Base-by-base conservation (phyloP, 2,888 invertebrate species). In the Drosophila conformis region DNA sequence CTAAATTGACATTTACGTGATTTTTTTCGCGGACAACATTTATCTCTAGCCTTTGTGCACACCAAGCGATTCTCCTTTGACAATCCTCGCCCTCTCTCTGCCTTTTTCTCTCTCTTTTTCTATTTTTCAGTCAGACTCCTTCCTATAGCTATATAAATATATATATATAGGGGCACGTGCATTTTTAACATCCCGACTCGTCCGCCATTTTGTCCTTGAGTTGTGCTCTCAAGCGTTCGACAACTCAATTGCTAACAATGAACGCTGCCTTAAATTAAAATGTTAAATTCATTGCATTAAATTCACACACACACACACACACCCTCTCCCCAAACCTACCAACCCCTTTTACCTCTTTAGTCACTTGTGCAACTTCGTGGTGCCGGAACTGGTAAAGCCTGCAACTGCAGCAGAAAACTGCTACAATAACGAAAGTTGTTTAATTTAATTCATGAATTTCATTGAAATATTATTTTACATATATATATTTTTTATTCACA, bases 311-410 rank as follows among this genome's bases (percentile, higher is more conserved):
- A 13, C 6, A 18, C 27, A 27, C 27, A 15, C 8, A 25, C 21
- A 18, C 11, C 21, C 31, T 25, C 18, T 18, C 8, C 8, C 18
- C 38, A 18, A 18, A 18, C 18, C 38, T 18, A 38, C 18, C 38
- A 38, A 38, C 8, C 18, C 8, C 18, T 38, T 15, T 46, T 15
- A 25, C 15, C 25, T 15, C 15, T 25, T 15, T 25, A 25, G 46
- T 8, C 25, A 25, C 4, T 59, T 59, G 82, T 73, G 68, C 76
- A 87, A 84, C 86, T 73, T 73, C 66, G 72, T 73, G 62, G 33
- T 63, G 67, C 79, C 88, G 83, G 89, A 85, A 80, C 67, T 83
- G 89, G 89, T 79, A 78, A 66, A 48, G 58, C 63, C 66, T 60
- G 60, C 66, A 46, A 57, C 35, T 10, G 49, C 62, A 58, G 54